Evolutionary conservation across 37 sponge, comb jelly and placozoan species (phyloP), one percentile per base, ranked within the genome.

Genomic region (Chondrilla cf. caribensis): DNA sequence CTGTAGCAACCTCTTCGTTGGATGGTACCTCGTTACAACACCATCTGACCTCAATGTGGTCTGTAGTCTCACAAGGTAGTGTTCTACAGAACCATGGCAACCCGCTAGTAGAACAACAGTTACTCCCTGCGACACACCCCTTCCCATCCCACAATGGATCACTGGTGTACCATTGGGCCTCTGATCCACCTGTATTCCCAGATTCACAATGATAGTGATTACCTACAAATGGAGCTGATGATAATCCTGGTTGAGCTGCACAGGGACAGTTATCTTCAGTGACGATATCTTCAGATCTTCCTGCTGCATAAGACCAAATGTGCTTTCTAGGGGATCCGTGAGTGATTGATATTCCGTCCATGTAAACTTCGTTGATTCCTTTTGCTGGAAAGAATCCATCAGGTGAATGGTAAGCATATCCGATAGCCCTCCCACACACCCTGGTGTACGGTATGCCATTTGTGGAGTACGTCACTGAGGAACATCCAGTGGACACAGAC

Each of bases 401-500:
- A 26, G 35, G 35, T 26, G 68, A 26, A 33, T 1, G 32, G 4
- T 67, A 26, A 28, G 29, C 35, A 33, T 67, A 67, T 29, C 68
- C 68, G 29, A 67, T 67, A 67, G 68, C 68, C 32, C 68, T 28
- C 1, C 68, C 68, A 33, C 68, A 67, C 7, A 67, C 68, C 33
- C 35, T 6, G 32, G 68, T 67, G 68, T 29, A 67, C 32, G 68
- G 68, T 31, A 67, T 29, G 29, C 68, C 68, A 29, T 17, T 31
- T 33, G 68, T 67, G 35, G 68, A 67, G 68, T 29, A 67, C 35
- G 29, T 33, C 31, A 67, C 68, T 29, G 68, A 67, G 68, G 68
- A 67, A 67, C 68, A 67, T 28, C 64, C 64, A 60, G 28, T 60
- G 64, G 64, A 60, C 29, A 60, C 64, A 60, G 64, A 60, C 29